These are phyloP conservation scores for Isurus oxyrinchus DNA, from an alignment of 2,113 vertebrate genomes.

Conservation along the genomic window DNA sequence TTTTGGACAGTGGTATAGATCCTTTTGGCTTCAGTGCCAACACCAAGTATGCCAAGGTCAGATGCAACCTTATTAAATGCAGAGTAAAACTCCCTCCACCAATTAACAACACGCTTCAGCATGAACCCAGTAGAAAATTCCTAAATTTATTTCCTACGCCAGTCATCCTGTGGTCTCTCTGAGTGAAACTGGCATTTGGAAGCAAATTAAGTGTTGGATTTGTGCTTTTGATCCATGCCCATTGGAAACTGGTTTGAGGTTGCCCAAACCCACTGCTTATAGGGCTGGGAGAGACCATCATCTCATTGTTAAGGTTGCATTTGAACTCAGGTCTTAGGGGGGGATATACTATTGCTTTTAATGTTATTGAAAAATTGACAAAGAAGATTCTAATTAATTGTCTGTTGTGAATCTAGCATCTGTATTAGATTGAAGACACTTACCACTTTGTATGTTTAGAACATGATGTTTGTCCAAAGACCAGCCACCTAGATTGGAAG, in stretches of 20 bases:
- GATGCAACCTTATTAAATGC: not conserved
- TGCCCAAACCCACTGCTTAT: not conserved
- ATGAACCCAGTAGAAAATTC: not conserved
- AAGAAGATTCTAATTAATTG: not conserved
- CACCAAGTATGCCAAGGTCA: not conserved
- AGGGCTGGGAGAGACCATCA: not conserved
- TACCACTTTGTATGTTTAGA: slow-evolving; percentile 90
- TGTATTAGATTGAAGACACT: slow-evolving; percentile 46
- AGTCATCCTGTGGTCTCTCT: not conserved
- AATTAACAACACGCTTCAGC: not conserved
- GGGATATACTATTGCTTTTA: not conserved
- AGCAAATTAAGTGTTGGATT: not conserved
- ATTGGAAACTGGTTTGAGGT: not conserved
- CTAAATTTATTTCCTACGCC: not conserved
- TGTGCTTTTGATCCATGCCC: not conserved
- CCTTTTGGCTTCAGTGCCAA: not conserved
- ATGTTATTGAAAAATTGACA: not conserved
- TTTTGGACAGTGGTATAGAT: not conserved
- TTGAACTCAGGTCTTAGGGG: not conserved
- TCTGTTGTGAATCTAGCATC: not conserved
- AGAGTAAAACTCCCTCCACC: not conserved
- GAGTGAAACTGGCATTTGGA: not conserved
- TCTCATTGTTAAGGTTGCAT: not conserved
- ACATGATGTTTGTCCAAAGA: slow-evolving; percentile 92
- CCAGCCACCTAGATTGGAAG: slow-evolving; percentile 93